Evolutionary conservation across 2,113 vertebrate species (phyloP), one percentile per base, ranked within the genome.

Genomic region (Astur gentilis): DNA sequence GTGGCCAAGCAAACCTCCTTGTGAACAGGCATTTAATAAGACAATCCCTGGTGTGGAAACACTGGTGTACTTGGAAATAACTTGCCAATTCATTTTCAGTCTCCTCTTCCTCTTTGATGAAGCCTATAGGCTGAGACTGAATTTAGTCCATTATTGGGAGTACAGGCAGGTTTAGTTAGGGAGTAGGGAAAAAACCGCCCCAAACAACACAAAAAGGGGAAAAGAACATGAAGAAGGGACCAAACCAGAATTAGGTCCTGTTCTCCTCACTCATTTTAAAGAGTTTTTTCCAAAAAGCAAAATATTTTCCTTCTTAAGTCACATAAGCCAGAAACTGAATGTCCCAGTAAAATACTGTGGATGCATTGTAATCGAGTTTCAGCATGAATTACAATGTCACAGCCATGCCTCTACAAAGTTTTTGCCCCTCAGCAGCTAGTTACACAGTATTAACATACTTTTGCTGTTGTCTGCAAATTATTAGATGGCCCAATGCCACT

Each of bases 111-210:
- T 81, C 23, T 73, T 50, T 54, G 36, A 34, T 58, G 34, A 31
- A 32, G 31, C n/a, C 36, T 40, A 15, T 22, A 49, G 16, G 20
- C 19, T 77, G 40, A 47, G 36, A 36, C 3, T 65, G 19, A 29
- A 36, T 65, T 91, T 49, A 50, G 17, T 49, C 27, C 4, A 5
- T 57, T 70, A 20, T 13, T 54, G 27, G 6, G 21, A 34, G 4
- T 61, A 62, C 8, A 50, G 25, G 29, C 19, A 78, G 23, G 10
- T 36, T 49, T 52, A 78, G 14, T 47, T 17, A 78, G 13, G 25
- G 7, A 82, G 13, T 5, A 66, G 20, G 2, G 6, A 4, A 62
- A 85, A 84, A 7, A 7, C 0, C 17, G 16, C 6, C 5, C 13
- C 7, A 44, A 83, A n/a, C 20, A 60, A 38, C 1, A 65, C 4